Conservation (phyloP, 2,888 invertebrate species). For the Hyposoter dolosus region DNA sequence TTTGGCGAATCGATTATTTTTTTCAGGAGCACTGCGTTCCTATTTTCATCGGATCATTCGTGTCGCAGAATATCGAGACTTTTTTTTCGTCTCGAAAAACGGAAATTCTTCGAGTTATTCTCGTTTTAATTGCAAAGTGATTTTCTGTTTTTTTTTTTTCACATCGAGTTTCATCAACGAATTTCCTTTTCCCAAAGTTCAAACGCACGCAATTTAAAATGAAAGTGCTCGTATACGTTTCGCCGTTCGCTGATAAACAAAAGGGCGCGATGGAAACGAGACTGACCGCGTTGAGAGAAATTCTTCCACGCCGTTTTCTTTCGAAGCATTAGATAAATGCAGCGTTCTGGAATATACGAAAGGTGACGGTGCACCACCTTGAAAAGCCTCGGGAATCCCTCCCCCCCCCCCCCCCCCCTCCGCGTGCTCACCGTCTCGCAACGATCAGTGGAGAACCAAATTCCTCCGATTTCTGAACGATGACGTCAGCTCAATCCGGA, state of each 20-base stretch:
- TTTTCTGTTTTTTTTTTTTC: not conserved
- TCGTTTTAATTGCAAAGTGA: too few relatives aligned
- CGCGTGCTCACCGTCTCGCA: not conserved
- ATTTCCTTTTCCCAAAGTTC: not conserved
- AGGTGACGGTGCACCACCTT: slow-evolving; percentile 11
- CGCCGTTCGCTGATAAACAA: not conserved
- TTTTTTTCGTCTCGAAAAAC: not conserved
- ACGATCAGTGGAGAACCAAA: slow-evolving; percentile 33
- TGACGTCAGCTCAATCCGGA: slow-evolving; percentile 60
- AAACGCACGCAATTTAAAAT: not conserved
- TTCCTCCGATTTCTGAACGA: slow-evolving; percentile 58
- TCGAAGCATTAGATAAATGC: slow-evolving; percentile 9
- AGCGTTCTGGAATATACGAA: not conserved
- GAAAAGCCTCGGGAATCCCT: slow-evolving; percentile 9
- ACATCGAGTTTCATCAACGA: not conserved
- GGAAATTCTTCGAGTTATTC: too few relatives aligned
- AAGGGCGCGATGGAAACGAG: not conserved
- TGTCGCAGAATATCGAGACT: not conserved
- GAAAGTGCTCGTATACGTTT: not conserved
- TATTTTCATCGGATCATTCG: not conserved
- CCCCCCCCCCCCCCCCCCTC: not conserved
- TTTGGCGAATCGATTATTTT: not conserved
- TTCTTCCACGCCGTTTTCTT: not conserved
- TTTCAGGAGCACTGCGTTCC: not conserved
- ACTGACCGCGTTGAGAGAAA: not conserved